Evolutionary conservation across 2,888 invertebrate species (phyloP), one percentile per base, ranked within the genome.

Genomic region (Miltochrista miniata): DNA sequence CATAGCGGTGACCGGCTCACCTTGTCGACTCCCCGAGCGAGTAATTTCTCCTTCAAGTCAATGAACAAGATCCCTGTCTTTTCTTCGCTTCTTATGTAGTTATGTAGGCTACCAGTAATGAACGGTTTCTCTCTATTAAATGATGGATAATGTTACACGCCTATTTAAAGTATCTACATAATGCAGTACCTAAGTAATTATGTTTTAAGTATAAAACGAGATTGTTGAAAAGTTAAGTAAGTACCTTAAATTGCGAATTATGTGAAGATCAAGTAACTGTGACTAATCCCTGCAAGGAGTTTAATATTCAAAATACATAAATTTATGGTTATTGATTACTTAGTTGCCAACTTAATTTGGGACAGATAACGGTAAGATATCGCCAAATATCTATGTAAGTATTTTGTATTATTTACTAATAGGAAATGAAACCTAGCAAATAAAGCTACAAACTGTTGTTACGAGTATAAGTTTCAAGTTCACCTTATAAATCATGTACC

Each of bases 81-180:
- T 87, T 90, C 87, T 89, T 89, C 11, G 10, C 31, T 87, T 89
- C 87, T 81, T 83, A 70, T 73, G 83, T 81, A 78, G 68, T 72
- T 74, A 85, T 77, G 83, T 90, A 79, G 87, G 89, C 77, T 83
- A 84, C 74, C 68, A 70, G 76, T 83, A 87, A 86, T 79, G 77
- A 83, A 71, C 65, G 76, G 81, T 89, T 88, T 90, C 85, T 81
- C 79, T 75, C 73, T 74, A 74, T 78, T 74, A 75, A 73, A 74
- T 76, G 3, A 76, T 80, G 75, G 70, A 77, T 79, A 70, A 85
- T 85, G 85, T 82, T 84, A 74, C 74, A 73, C 59, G 62, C 64
- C 64, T 76, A 65, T 61, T 58, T 74, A 78, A 77, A 74, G 76
- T 73, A 76, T n/a, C n/a, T n/a, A n/a, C n/a, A n/a, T n/a, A n/a